phyloP scores from a whole-genome alignment of 2,888 invertebrate genomes.

The Xanthia icteritia region DNA sequence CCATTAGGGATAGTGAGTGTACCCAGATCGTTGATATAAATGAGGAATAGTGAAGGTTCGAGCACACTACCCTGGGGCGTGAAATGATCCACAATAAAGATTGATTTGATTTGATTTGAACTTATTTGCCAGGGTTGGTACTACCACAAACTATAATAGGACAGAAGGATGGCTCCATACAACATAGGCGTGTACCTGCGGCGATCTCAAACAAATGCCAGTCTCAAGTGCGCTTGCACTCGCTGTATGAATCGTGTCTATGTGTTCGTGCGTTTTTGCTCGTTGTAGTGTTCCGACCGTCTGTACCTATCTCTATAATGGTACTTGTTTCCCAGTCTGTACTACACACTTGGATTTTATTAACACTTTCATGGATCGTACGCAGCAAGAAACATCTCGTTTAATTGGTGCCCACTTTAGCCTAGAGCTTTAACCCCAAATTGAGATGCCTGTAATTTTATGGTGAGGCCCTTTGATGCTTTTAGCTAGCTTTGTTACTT shows the following conservation, averaged over 20 bases:
- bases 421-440: slow-evolving; percentile 23
- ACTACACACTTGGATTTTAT: slow-evolving; percentile 48
- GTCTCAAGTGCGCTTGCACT: not conserved
- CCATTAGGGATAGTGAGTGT: too few species aligned
- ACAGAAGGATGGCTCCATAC: not conserved
- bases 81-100: too few species aligned
- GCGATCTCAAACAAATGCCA: not conserved
- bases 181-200: too few species aligned
- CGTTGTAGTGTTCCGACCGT: not conserved
- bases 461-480: slow-evolving; percentile 23
- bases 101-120: too few species aligned
- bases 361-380: slow-evolving; percentile 28
- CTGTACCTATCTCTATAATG: not conserved
- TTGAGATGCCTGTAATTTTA: slow-evolving; percentile 37
- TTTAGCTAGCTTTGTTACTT: slow-evolving; percentile 34
- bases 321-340: slow-evolving; percentile 22
- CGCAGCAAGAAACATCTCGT: slow-evolving; percentile 29
- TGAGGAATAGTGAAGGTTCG: too few species aligned
- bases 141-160: not conserved
- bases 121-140: not conserved
- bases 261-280: not conserved
- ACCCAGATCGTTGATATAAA: too few species aligned
- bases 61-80: too few species aligned
- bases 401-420: slow-evolving; percentile 58
- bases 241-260: not conserved